These are phyloP conservation scores for Cheilosia pagana DNA, from an alignment of 2,888 invertebrate species.

Conservation along the genomic window DNA sequence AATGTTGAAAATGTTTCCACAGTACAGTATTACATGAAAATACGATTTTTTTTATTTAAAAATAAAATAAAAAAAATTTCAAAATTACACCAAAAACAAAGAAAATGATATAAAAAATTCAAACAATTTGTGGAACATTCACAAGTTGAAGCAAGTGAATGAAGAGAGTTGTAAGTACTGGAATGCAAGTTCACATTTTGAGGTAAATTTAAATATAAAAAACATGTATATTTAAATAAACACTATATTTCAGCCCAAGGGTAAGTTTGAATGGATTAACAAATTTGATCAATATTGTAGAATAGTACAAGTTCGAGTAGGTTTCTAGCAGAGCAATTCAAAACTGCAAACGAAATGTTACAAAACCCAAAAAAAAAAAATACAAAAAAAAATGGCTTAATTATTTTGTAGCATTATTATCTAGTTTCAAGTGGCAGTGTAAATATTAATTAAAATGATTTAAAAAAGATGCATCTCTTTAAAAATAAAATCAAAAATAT, in stretches of 20 bases:
- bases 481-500: conserved; percentile 7
- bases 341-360: conserved; percentile 61
- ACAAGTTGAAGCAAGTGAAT: conserved; percentile 82
- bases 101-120: conserved; percentile 28
- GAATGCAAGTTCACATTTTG: conserved; percentile 71
- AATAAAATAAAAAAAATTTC: conserved; percentile 59
- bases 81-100: conserved; percentile 76
- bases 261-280: conserved; percentile 70
- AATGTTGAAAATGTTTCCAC: conserved; percentile 82
- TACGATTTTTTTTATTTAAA: conserved; percentile 57
- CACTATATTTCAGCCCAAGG: conserved; percentile 74
- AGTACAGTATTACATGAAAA: conserved; percentile 73
- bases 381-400: conserved; percentile 47
- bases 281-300: conserved; percentile 69
- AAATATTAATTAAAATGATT: conserved; percentile 60
- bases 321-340: conserved; percentile 64
- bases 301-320: conserved; percentile 71
- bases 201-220: conserved; percentile 69
- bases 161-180: conserved; percentile 75
- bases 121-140: conserved; percentile 81
- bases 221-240: conserved; percentile 58
- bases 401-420: conserved; percentile 67
- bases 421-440: conserved; percentile 66
- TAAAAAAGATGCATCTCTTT: conserved; percentile 54
- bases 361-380: conserved; percentile 38